A percentile compares a stretch with the other conserved stretches of the same genome.
Evolutionary conservation across 2,888 invertebrate species (phyloP).

Genomic region (Gibbula magus): DNA sequence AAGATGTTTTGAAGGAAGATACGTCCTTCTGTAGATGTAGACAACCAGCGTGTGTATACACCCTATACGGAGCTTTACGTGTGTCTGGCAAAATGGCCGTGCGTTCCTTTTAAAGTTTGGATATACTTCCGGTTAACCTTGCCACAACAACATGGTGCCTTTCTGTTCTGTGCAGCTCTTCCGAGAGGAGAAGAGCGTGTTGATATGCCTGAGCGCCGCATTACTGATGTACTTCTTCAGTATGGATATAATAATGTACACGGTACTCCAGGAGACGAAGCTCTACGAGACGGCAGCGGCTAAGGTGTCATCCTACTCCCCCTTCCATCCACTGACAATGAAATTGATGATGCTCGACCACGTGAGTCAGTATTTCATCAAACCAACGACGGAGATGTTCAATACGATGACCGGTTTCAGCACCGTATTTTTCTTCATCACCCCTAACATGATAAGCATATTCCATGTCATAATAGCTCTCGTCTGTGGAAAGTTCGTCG

Average conservation of each 20-base stretch:
- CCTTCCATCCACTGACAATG: slow-evolving; percentile 81
- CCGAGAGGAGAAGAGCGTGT: slow-evolving; percentile 41
- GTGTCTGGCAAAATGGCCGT: too few species aligned
- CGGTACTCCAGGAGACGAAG: slow-evolving; percentile 47
- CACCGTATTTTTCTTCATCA: slow-evolving; percentile 78
- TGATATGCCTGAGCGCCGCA: slow-evolving; percentile 34
- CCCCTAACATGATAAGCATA: slow-evolving; percentile 89
- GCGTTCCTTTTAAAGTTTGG: too few species aligned
- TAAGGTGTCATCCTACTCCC: slow-evolving; percentile 46
- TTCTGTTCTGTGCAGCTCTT: slow-evolving; percentile 35
- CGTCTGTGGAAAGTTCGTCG: slow-evolving; percentile 84
- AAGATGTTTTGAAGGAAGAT: too few species aligned
- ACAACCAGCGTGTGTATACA: too few species aligned
- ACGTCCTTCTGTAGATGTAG: too few species aligned
- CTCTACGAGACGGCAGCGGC: slow-evolving; percentile 39
- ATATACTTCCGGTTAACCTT: background rate
- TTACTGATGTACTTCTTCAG: slow-evolving; percentile 50
- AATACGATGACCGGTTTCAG: slow-evolving; percentile 82
- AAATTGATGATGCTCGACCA: slow-evolving; percentile 89
- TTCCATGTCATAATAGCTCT: slow-evolving; percentile 87
- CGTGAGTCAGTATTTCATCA: slow-evolving; percentile 88
- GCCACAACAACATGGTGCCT: background rate
- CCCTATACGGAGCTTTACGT: too few species aligned
- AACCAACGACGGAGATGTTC: slow-evolving; percentile 85
- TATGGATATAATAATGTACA: slow-evolving; percentile 57